Evolutionary conservation across 2,888 invertebrate species (phyloP).

Genomic region (Chorisops tibialis): DNA sequence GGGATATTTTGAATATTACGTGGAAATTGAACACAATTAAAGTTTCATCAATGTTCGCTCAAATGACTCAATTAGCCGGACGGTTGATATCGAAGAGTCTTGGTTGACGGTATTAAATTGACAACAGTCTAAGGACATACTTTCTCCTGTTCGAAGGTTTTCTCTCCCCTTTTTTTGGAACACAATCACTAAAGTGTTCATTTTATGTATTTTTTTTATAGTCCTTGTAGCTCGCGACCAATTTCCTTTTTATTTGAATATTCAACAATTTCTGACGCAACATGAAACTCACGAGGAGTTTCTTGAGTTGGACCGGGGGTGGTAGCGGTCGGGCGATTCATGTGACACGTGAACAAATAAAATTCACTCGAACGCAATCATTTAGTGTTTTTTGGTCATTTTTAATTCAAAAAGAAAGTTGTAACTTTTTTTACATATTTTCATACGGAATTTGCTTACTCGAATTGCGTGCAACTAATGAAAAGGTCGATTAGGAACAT

Average conservation of each 20-base stretch:
- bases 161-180: conserved; percentile 13
- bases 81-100: neutral
- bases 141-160: neutral
- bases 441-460: conserved; percentile 6
- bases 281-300: conserved; percentile 9
- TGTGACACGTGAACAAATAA: conserved; percentile 18
- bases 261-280: conserved; percentile 22
- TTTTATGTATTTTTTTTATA: conserved; percentile 23
- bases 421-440: neutral
- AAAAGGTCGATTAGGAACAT: conserved; percentile 26
- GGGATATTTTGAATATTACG: conserved; percentile 26
- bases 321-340: neutral
- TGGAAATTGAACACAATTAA: conserved; percentile 31
- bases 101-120: neutral
- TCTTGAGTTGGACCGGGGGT: neutral
- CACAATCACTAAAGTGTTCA: conserved; percentile 18
- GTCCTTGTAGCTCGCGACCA: conserved; percentile 14
- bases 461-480: conserved; percentile 29
- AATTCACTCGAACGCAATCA: conserved; percentile 18
- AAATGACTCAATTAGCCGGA: conserved; percentile 27
- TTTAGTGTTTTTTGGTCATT: conserved; percentile 23
- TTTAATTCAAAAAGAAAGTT: conserved; percentile 16
- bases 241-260: conserved; percentile 25
- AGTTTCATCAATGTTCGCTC: conserved; percentile 18
- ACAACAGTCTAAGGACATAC: neutral